These are phyloP conservation scores for Phortica variegata DNA, from an alignment of 1,140 invertebrate genomes.

Conservation along the genomic window DNA sequence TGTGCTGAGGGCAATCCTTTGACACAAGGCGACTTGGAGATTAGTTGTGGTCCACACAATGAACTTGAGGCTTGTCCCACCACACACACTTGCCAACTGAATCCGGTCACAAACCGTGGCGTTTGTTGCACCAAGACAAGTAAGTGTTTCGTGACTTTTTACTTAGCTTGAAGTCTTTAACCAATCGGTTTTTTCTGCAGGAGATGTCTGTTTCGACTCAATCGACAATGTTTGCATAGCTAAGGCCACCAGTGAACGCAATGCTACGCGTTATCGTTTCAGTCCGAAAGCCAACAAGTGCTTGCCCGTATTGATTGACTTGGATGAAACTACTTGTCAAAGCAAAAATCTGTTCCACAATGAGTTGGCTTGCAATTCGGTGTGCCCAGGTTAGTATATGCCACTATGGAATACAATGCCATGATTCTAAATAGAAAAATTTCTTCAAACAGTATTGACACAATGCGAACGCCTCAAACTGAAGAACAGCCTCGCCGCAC, in stretches of 20 bases:
- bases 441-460: conserved; percentile 65
- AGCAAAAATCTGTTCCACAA: conserved; percentile 89
- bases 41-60: conserved; percentile 70
- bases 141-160: too few species aligned
- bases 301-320: conserved; percentile 67
- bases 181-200: conserved; percentile 48
- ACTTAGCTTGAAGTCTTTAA: conserved; percentile 2
- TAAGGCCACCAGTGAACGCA: conserved; percentile 47
- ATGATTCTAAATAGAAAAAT: too few species aligned
- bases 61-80: conserved; percentile 72
- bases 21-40: conserved; percentile 61
- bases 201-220: conserved; percentile 80
- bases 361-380: conserved; percentile 76
- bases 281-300: conserved; percentile 75
- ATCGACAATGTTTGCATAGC: conserved; percentile 65
- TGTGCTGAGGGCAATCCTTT: conserved; percentile 69
- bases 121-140: conserved; percentile 83
- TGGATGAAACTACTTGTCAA: conserved; percentile 66
- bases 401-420: not conserved
- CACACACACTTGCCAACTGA: conserved; percentile 80
- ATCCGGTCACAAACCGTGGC: conserved; percentile 74
- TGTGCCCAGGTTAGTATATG: conserved; percentile 67
- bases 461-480: conserved; percentile 76
- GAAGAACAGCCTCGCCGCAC: conserved; percentile 71
- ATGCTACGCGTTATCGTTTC: conserved; percentile 73